Evolutionary conservation across 2,888 invertebrate genomes (phyloP).

Genomic region (Melanotus villosus): DNA sequence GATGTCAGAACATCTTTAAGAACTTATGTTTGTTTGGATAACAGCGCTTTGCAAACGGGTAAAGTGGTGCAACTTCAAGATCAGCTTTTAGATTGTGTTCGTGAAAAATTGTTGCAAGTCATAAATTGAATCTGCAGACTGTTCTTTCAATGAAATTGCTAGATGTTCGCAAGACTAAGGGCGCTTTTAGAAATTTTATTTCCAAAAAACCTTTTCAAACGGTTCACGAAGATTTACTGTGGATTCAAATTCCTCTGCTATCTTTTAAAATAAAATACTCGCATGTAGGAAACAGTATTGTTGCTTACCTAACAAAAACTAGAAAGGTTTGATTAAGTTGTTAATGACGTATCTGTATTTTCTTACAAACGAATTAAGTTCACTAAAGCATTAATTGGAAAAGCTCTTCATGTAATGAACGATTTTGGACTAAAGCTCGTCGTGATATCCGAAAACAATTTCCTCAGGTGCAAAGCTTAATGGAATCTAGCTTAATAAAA

Average conservation of each 20-base stretch:
- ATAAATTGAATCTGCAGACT: slow-evolving; percentile 1
- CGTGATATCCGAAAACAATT: slow-evolving; percentile 52
- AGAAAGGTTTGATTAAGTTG: too few relatives aligned
- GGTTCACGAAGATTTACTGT: too few relatives aligned
- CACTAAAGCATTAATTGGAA: background rate
- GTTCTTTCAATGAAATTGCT: background rate
- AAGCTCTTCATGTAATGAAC: slow-evolving; percentile 19
- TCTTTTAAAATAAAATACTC: too few relatives aligned
- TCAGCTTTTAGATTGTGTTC: background rate
- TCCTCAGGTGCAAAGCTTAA: slow-evolving; percentile 50
- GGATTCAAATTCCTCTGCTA: too few relatives aligned
- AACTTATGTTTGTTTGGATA: slow-evolving; percentile 25
- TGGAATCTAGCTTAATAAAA: slow-evolving; percentile 50
- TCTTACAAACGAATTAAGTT: background rate
- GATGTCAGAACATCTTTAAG: slow-evolving; percentile 27
- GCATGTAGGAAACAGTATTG: too few relatives aligned
- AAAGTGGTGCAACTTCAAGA: background rate
- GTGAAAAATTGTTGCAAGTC: background rate
- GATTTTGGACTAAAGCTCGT: background rate
- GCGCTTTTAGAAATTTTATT: background rate
- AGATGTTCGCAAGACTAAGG: background rate
- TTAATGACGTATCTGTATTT: background rate
- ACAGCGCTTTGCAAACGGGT: background rate
- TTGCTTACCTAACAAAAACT: too few relatives aligned
- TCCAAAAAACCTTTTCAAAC: background rate